Conservation (phyloP, 2,113 vertebrate species). For the Plotosus lineatus region DNA sequence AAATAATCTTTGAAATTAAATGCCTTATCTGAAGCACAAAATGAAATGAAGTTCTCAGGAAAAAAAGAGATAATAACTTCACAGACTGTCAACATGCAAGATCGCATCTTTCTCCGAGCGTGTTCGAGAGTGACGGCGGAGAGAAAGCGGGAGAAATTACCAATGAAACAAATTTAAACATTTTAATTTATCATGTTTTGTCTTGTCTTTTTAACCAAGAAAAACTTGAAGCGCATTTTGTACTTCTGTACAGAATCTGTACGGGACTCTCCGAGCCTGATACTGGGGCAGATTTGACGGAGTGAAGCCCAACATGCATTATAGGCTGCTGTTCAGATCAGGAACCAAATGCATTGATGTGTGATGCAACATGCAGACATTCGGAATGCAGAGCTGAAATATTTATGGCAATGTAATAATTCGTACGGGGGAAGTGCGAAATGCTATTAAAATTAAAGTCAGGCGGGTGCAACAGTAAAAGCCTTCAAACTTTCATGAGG, state of each 20-base stretch:
- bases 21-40: constrained; percentile 63
- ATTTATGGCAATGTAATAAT: constrained; percentile 6
- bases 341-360: background rate
- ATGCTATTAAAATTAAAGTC: background rate
- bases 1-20: constrained; percentile 68
- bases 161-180: constrained; percentile 59
- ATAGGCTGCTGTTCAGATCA: background rate
- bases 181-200: constrained; percentile 35
- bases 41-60: constrained; percentile 63
- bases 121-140: background rate
- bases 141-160: constrained; percentile 41
- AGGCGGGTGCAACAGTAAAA: background rate
- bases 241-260: constrained; percentile 23
- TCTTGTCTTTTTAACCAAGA: background rate
- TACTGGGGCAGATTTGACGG: background rate
- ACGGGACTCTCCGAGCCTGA: background rate
- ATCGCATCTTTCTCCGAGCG: constrained; percentile 57
- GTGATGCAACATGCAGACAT: constrained; percentile 1
- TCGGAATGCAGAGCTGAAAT: background rate
- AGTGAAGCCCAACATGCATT: background rate
- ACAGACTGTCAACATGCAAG: constrained; percentile 59
- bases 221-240: background rate
- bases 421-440: background rate
- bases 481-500: background rate
- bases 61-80: constrained; percentile 62